These are phyloP conservation scores for Styela clava DNA, from an alignment of 23 tunicate species.

Conservation along the genomic window DNA sequence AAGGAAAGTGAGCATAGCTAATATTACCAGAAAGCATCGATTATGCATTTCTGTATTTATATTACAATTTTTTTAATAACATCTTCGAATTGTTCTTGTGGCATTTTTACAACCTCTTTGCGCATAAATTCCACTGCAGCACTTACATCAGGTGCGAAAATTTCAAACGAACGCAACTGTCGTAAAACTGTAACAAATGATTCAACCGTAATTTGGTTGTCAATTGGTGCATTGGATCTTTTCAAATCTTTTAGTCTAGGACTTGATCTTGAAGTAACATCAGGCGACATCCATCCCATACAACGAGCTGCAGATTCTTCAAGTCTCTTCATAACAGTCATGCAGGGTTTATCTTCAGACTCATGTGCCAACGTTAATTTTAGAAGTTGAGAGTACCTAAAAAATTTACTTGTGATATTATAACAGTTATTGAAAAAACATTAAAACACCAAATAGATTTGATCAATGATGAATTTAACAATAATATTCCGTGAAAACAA, in stretches of 20 bases:
- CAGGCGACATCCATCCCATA: slow-evolving; percentile 31
- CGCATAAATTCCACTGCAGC: slow-evolving; percentile 70
- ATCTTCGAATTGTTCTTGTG: slow-evolving; percentile 21
- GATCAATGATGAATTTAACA: too few species aligned
- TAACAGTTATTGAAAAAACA: too few species aligned
- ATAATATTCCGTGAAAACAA: too few species aligned
- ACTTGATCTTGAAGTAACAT: slow-evolving; percentile 34
- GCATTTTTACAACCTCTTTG: slow-evolving; percentile 8
- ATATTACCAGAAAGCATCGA: too few species aligned
- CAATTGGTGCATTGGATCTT: slow-evolving; percentile 23
- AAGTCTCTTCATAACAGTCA: not conserved
- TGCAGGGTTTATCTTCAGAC: slow-evolving; percentile 9
- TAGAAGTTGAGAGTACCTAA: slow-evolving; percentile 1
- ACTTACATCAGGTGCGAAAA: slow-evolving; percentile 77
- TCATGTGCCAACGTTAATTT: not conserved
- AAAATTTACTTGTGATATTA: too few species aligned
- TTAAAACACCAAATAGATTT: too few species aligned
- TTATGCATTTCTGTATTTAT: too few species aligned
- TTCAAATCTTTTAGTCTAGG: slow-evolving; percentile 26
- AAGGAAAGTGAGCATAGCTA: too few species aligned
- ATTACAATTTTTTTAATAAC: slow-evolving; percentile 1
- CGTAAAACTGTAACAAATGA: slow-evolving; percentile 53
- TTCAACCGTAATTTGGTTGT: slow-evolving; percentile 43
- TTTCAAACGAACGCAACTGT: slow-evolving; percentile 55
- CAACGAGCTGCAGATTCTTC: slow-evolving; percentile 15